Evolutionary conservation across 2,113 vertebrate species (phyloP), one percentile per base, ranked within the genome.

Genomic region (Neopipo cinnamomea): DNA sequence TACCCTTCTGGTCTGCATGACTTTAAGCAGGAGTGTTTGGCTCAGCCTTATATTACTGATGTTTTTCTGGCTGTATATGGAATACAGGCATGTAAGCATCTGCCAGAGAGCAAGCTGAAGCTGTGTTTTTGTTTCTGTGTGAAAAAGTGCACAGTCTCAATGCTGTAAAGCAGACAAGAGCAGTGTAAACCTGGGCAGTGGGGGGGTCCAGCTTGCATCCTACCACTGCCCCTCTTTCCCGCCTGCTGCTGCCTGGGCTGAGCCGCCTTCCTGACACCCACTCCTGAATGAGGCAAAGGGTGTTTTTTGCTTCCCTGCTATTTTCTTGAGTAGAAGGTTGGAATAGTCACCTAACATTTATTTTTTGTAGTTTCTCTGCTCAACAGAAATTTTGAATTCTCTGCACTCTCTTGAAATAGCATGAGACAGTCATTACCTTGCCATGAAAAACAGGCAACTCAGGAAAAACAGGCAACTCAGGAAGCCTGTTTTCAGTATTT

Each of bases 121-220:
- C 58, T 21, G 9, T 11, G 14, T 3, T 68, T 80, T 30, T 67
- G 23, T 62, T 68, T 35, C 65, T 53, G 21, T 6, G 5, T 49
- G 61, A 74, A 28, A 30, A 76, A 18, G 18, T 5, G 6, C 37
- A 41, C 2, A 3, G 23, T 30, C 58, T 83, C 2, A 1, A 16
- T 1, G 1, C 33, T 46, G 23, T 39, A 55, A 65, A n/a, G 31
- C 61, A 22, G 35, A 71, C 20, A 24, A 33, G 44, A 86, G 28
- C 37, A 7, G 17, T 12, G 47, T 35, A 62, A 74, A 59, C 14
- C 5, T 0, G 2, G n/a, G 23, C 33, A 31, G 19, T 19, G 23
- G 0, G 6, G 13, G 17, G 1, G 0, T 50, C 23, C 1, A 2
- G 28, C 23, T 52, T 33, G 33, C 20, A 76, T 37, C 27, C 47